Conservation (phyloP, 2,797 vertebrate genomes). For the Sebastes oblongus region DNA sequence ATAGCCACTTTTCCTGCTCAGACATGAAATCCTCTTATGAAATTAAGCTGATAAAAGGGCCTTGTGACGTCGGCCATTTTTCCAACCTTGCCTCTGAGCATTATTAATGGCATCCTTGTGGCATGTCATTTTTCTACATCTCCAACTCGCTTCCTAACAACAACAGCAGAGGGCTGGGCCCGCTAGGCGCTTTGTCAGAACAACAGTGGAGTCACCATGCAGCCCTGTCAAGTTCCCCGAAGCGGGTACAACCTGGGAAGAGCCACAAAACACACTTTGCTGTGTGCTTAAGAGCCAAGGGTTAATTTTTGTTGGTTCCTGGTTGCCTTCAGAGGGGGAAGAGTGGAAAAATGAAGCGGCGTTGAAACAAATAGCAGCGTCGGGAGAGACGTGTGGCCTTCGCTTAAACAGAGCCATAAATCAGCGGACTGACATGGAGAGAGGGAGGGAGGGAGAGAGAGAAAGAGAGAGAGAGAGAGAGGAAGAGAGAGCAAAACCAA, state of each 20-base stretch:
- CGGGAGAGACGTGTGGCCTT: slow-evolving; percentile 87
- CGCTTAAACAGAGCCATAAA: slow-evolving; percentile 91
- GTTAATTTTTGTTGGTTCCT: slow-evolving; percentile 79
- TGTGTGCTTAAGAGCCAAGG: slow-evolving; percentile 58
- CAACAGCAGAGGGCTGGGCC: slow-evolving; percentile 59
- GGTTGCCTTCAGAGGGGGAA: slow-evolving; percentile 73
- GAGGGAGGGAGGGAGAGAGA: slow-evolving; percentile 51
- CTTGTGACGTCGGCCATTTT: slow-evolving; percentile 80
- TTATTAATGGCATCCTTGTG: slow-evolving; percentile 86
- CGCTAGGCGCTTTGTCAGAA: slow-evolving; percentile 58
- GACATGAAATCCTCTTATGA: slow-evolving; percentile 80
- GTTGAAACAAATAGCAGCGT: slow-evolving; percentile 87
- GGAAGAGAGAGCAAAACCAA: slow-evolving; percentile 48
- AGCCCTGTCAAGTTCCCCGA: slow-evolving; percentile 57
- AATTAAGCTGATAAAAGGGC: slow-evolving; percentile 83
- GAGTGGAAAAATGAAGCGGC: slow-evolving; percentile 76
- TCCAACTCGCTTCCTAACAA: slow-evolving; percentile 52
- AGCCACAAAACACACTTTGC: slow-evolving; percentile 57
- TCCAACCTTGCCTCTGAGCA: slow-evolving; percentile 82
- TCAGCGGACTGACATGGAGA: slow-evolving; percentile 82
- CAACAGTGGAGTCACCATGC: slow-evolving; percentile 47
- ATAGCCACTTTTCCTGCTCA: slow-evolving; percentile 75
- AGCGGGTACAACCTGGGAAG: slow-evolving; percentile 44
- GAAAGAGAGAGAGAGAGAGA: not conserved
- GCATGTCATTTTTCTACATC: slow-evolving; percentile 81